Conservation (phyloP, 2,888 invertebrate species). For the Lordiphosa fenestrarum region DNA sequence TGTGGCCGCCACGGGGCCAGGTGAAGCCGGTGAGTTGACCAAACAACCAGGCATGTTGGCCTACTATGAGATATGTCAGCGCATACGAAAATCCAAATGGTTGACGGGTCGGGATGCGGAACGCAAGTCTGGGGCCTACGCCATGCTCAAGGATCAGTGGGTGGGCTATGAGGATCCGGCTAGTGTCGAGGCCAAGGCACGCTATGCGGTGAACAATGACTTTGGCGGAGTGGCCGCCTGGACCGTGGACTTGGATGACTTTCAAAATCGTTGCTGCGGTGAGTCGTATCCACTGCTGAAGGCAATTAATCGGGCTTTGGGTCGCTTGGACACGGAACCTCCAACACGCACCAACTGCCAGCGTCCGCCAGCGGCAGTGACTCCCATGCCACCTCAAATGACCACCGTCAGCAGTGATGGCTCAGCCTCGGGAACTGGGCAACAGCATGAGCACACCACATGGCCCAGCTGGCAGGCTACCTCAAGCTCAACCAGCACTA, state of each 20-base stretch:
- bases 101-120: constrained; percentile 83
- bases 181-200: constrained; percentile 88
- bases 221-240: constrained; percentile 92
- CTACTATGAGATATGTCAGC: constrained; percentile 91
- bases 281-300: constrained; percentile 89
- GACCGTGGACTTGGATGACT: constrained; percentile 94
- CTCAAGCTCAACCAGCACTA: constrained; percentile 41
- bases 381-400: constrained; percentile 88
- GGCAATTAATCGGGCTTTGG: constrained; percentile 89
- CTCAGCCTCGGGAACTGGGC: constrained; percentile 39
- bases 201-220: constrained; percentile 87
- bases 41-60: constrained; percentile 93
- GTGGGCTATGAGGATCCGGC: constrained; percentile 92
- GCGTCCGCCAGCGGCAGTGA: constrained; percentile 86
- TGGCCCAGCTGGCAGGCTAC: constrained; percentile 72
- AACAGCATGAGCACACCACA: constrained; percentile 73
- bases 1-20: constrained; percentile 86
- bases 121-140: constrained; percentile 85
- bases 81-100: constrained; percentile 86
- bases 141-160: constrained; percentile 91
- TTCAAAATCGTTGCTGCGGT: constrained; percentile 90
- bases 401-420: constrained; percentile 86
- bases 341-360: constrained; percentile 84
- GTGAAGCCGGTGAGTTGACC: constrained; percentile 89
- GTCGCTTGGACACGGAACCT: constrained; percentile 82